Evolutionary conservation across 1,140 invertebrate species (phyloP).

Genomic region (Panulirus ornatus): DNA sequence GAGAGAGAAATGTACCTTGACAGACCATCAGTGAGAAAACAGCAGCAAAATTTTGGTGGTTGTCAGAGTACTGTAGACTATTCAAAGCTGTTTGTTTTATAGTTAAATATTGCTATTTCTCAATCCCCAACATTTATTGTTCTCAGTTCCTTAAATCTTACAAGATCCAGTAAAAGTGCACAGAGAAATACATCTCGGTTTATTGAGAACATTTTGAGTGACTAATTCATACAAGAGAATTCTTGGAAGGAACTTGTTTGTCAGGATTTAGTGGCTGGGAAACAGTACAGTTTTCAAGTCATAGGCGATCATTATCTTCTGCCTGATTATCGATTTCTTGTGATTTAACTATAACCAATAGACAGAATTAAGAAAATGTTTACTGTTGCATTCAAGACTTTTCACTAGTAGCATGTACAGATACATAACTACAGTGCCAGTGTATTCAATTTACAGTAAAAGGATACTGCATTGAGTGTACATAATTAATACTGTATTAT

Average conservation of each 20-base stretch:
- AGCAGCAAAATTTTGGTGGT: neutral
- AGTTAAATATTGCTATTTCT: neutral
- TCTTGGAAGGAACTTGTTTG: conserved; percentile 65
- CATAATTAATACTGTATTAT: no score
- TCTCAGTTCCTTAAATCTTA: neutral
- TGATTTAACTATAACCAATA: no score
- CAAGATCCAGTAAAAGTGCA: neutral
- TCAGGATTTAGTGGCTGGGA: conserved; percentile 62
- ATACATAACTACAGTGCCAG: no score
- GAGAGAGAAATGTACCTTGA: no score
- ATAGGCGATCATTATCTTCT: neutral
- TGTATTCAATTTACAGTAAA: no score
- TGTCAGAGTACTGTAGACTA: neutral
- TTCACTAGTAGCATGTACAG: no score
- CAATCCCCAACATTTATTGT: neutral
- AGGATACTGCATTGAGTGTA: no score
- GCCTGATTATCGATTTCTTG: neutral
- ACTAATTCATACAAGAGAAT: conserved; percentile 62
- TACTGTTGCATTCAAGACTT: no score
- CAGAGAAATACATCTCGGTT: conserved; percentile 47
- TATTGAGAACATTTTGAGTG: conserved; percentile 52
- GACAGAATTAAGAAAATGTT: no score
- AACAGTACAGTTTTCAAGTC: neutral
- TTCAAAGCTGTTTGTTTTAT: neutral
- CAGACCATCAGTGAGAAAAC: neutral